phyloP scores from a whole-genome alignment of 2,888 invertebrate species.

The Rhyacophila evoluta region DNA sequence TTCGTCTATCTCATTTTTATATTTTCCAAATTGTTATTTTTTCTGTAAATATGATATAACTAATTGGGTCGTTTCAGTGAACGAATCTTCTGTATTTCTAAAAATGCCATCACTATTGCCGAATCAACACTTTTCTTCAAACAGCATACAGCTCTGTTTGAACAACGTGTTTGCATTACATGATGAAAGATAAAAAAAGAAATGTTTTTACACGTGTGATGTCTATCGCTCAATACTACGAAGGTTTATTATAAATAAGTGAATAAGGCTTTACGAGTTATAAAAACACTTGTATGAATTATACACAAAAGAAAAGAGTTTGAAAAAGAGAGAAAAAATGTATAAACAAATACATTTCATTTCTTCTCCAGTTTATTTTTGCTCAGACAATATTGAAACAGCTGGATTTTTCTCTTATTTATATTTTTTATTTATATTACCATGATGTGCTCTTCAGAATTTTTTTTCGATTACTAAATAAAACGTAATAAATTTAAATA shows the following conservation, averaged over 20 bases:
- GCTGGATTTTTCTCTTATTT: constrained; percentile 30
- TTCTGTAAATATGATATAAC: too few relatives aligned
- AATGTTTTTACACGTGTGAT: constrained; percentile 17
- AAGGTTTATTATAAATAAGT: constrained; percentile 13
- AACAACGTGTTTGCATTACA: not conserved
- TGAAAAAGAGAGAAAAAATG: not conserved
- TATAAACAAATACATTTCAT: not conserved
- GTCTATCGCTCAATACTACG: not conserved
- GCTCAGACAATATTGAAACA: constrained; percentile 28
- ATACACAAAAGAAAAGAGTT: constrained; percentile 7
- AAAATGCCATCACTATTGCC: not conserved
- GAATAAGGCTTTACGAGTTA: constrained; percentile 21
- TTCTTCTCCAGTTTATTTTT: not conserved
- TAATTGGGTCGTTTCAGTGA: too few relatives aligned
- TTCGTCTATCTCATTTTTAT: too few relatives aligned
- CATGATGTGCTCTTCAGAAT: too few relatives aligned
- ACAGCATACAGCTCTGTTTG: not conserved
- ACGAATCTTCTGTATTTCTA: not conserved
- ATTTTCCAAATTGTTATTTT: too few relatives aligned
- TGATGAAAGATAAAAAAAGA: constrained; percentile 23
- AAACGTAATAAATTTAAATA: too few relatives aligned
- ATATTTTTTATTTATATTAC: too few relatives aligned
- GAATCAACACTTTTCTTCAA: constrained; percentile 16
- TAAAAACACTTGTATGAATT: constrained; percentile 13
- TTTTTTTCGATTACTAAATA: too few relatives aligned